Evolutionary conservation across 2,888 invertebrate species (phyloP), one percentile per base, ranked within the genome.

Genomic region (Polyommatus icarus): DNA sequence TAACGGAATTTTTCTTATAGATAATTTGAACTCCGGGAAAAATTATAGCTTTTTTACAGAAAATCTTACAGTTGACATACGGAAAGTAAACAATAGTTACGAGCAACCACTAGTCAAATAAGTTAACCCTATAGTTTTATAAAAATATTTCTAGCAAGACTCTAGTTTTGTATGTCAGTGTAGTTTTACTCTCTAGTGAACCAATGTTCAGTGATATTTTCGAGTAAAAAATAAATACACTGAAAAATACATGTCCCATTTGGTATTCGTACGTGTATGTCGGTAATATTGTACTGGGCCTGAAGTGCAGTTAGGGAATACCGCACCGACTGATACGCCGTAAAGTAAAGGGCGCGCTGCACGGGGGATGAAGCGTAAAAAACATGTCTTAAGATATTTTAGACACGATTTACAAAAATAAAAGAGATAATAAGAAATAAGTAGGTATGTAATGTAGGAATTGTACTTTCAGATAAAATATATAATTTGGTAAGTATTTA

Each of bases 251-350:
- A 79, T 76, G 78, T 76, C 54, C 50, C 78, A 80, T 81, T 81
- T 78, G 71, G 77, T 81, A 78, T 80, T 79, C 76, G 79, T 79
- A 80, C 78, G 79, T 79, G 80, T 81, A 78, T 80, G 78, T 80
- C 76, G 82, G 82, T 83, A 85, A 85, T 85, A 84, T 84, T 87
- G 86, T 87, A 85, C 83, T 87, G 88, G 88, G 87, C 86, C 91
- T 92, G 89, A 93, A 93, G 93, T 93, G 93, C 93, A 93, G 92
- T 94, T 93, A 90, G 93, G 93, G 93, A 94, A 93, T 94, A 93
- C 93, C 90, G 91, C 91, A 92, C 90, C 91, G 90, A 89, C 93
- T 92, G 93, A 94, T 93, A 93, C 89, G 89, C 88, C 88, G 90
- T 92, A 93, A 93, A 92, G 88, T 89, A 90, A 87, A 83, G 83